Base-by-base conservation (phyloP, 1,140 invertebrate genomes). In the Hormaphis cornu region DNA sequence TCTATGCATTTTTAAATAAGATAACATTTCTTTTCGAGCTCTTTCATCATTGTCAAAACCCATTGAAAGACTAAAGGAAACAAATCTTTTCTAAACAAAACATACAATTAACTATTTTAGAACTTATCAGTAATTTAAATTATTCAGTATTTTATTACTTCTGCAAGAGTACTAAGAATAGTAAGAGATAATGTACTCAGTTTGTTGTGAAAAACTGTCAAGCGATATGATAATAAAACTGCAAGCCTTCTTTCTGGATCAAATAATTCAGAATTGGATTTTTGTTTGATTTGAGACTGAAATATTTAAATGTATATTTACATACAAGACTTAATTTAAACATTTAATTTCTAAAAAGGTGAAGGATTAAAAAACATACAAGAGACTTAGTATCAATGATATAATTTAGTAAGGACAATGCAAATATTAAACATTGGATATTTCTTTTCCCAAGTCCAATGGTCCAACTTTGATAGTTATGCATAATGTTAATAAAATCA, bases 131-230 rank as follows among this genome's bases (percentile, higher is more conserved):
- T 20, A 24, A 58, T 2, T 58, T 22, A 24, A 30, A 46, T 5
- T 18, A 35, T 58, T 24, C 10, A 40, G 18, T 35, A 6, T 30
- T 46, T 37, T 22, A 58, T 48, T 35, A 66, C 61, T 66, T 66
- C 61, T 48, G 61, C 61, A n/a, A 66, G 42, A 24, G 61, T 66
- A 16, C 61, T 28, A 24, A 66, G 61, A 50, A 66, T 66, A 24
- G 61, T 66, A 9, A 66, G 44, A 16, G 61, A 66, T 24, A 66
- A 66, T 50, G 28, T 48, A 33, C 24, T 66, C 22, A 66, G 35
- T 22, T 66, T 66, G 10, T 66, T 66, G 22, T 66, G 61, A 66
- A 66, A 66, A n/a, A 50, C 61, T n/a, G 61, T 66, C 44, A 66
- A 50, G 1, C 61, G 44, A 46, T 66, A 66, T 22, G 61, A 66